phyloP scores from a whole-genome alignment of 37 sponge, comb jelly and placozoan genomes.

The Mnemiopsis leidyi region DNA sequence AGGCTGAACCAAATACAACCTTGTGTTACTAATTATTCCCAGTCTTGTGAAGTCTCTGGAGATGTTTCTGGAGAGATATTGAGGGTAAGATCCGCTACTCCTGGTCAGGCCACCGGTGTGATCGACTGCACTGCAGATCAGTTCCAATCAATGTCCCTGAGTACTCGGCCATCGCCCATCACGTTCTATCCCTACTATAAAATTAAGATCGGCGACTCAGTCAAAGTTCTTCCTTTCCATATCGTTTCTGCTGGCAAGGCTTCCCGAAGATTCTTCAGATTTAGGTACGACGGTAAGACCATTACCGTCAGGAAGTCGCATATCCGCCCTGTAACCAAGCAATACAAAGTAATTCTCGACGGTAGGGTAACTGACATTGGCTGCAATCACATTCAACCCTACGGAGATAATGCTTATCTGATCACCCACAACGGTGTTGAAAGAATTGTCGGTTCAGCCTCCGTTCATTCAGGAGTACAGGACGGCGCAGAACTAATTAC shows the following conservation, averaged over 20 bases:
- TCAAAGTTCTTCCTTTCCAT: slow-evolving; percentile 6
- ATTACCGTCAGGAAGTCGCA: slow-evolving; percentile 8
- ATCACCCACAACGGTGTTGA: slow-evolving; percentile 34
- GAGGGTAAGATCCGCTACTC: slow-evolving; percentile 6
- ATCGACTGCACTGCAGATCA: neutral
- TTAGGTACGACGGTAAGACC: slow-evolving; percentile 33
- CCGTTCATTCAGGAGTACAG: slow-evolving; percentile 7
- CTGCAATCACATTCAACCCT: neutral
- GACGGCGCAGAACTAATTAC: slow-evolving; percentile 8
- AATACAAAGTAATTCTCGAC: slow-evolving; percentile 13
- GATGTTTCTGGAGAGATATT: neutral
- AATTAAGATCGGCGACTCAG: slow-evolving; percentile 13
- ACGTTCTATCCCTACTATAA: slow-evolving; percentile 25
- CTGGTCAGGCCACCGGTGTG: neutral
- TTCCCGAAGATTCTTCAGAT: slow-evolving; percentile 31
- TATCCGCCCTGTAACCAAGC: slow-evolving; percentile 11
- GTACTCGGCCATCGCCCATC: neutral
- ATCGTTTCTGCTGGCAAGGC: slow-evolving; percentile 29
- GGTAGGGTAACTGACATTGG: slow-evolving; percentile 27
- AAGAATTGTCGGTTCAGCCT: slow-evolving; percentile 3
- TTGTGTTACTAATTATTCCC: neutral
- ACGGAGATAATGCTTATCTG: slow-evolving; percentile 20
- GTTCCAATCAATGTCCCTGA: neutral
- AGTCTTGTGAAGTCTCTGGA: neutral
- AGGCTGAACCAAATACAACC: neutral